Base-by-base conservation (phyloP, 1,140 invertebrate genomes). In the Campoletis sonorensis region DNA sequence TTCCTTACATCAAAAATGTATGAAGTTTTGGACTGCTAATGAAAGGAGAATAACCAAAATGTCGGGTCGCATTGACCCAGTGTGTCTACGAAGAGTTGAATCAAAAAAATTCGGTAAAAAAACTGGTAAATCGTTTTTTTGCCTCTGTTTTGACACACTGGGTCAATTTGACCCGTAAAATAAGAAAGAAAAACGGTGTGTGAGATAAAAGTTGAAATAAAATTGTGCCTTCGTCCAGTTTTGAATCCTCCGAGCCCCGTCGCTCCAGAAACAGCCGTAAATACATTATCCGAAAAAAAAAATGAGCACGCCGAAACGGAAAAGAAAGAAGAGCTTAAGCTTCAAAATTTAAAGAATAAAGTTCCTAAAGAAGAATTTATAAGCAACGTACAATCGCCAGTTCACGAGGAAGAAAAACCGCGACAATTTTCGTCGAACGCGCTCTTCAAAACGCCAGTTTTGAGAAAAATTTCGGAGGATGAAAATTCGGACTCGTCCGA, bases 291-390 rank as follows among this genome's bases (percentile, higher is more conserved):
- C 40, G 11, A 68, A 13, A 86, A 85, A 26, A 85, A 84, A 16
- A 64, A 86, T 58, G 64, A 85, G 26, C 61, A 88, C 0, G 77
- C 40, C 13, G 82, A 84, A 27, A 81, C 84, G 33, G 40, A 86
- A 23, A 30, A 33, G 40, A 87, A 86, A 37, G 16, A 83, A 45
- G 21, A 81, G 13, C 23, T 27, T 18, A 18, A 71, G 11, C 64
- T 61, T 27, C 7, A 75, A 54, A 75, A 72, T 18, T 13, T 21
- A n/a, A 71, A 77, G 15, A 61, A 84, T 23, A 85, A 83, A 76
- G 40, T 21, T 10, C 86, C 86, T 0, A 83, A 81, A 13, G 33
- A 87, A 76, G 71, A 88, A 79, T 87, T 87, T 45, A 11, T 86
- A 16, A 23, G 80, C 15, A 70, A 82, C 30, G 37, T 71, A 11